Evolutionary conservation across 2,113 vertebrate species (phyloP).

Genomic region (Cottus gobio): DNA sequence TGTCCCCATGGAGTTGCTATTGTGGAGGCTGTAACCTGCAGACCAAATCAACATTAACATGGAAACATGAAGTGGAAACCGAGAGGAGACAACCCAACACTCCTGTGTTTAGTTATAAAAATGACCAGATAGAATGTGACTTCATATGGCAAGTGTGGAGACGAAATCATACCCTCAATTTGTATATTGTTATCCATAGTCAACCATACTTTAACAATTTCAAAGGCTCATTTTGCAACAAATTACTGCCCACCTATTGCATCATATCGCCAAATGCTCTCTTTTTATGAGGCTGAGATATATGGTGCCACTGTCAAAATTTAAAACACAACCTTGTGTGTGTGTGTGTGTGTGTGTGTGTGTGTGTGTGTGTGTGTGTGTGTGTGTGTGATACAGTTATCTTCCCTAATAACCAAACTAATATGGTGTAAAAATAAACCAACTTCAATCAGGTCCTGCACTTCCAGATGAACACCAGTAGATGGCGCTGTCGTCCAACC

Average conservation of each 20-base stretch:
- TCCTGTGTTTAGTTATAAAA: background rate
- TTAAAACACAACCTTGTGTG: no score
- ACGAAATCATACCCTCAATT: background rate
- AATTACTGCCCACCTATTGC: background rate
- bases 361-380: no score
- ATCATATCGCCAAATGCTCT: background rate
- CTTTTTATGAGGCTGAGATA: no score
- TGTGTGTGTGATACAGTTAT: background rate
- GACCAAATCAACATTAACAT: background rate
- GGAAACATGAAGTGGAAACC: background rate
- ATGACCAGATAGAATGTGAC: background rate
- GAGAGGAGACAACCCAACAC: no score
- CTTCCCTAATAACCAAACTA: background rate
- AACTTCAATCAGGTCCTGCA: background rate
- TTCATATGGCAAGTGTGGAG: background rate
- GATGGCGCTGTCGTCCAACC: constrained; percentile 48
- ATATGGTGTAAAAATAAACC: background rate
- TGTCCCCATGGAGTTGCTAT: no score
- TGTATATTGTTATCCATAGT: background rate
- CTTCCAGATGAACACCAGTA: constrained; percentile 1
- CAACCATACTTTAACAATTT: background rate
- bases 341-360: no score
- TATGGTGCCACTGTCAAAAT: no score
- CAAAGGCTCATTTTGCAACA: background rate
- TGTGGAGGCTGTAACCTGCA: no score